These are phyloP conservation scores for Drosophila tani DNA, from an alignment of 1,140 invertebrate species.

Conservation along the genomic window DNA sequence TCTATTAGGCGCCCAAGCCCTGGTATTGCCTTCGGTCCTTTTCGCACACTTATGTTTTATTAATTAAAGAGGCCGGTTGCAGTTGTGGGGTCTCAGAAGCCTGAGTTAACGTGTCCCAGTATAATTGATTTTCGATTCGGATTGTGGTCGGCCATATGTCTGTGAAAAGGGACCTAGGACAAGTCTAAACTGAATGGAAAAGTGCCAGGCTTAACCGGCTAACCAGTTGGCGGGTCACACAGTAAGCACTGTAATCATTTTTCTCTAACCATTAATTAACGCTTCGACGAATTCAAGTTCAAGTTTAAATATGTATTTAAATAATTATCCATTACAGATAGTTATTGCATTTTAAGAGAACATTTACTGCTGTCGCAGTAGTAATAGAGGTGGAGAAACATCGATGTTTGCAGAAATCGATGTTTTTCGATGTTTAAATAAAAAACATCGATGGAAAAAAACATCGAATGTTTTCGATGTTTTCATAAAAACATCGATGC, in stretches of 20 bases:
- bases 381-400: no score
- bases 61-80: conserved; percentile 9
- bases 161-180: no score
- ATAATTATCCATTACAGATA: no score
- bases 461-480: no score
- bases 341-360: no score
- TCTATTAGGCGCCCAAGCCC: not conserved
- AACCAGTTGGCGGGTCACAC: not conserved
- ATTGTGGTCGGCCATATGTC: not conserved
- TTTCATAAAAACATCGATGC: no score
- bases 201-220: not conserved
- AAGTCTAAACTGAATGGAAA: not conserved
- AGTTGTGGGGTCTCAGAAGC: conserved; percentile 15
- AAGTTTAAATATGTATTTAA: no score
- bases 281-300: no score
- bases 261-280: not conserved
- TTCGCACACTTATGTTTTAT: conserved; percentile 5
- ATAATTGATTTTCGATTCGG: conserved; percentile 1
- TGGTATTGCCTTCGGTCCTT: not conserved
- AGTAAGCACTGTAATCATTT: not conserved
- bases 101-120: not conserved
- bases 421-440: no score
- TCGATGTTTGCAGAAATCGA: no score
- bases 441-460: no score
- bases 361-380: no score